A percentile compares a stretch with the other conserved stretches of the same genome.
These are phyloP conservation scores for Meleagris gallopavo DNA, from an alignment of 2,113 vertebrate genomes.

Conservation along the genomic window DNA sequence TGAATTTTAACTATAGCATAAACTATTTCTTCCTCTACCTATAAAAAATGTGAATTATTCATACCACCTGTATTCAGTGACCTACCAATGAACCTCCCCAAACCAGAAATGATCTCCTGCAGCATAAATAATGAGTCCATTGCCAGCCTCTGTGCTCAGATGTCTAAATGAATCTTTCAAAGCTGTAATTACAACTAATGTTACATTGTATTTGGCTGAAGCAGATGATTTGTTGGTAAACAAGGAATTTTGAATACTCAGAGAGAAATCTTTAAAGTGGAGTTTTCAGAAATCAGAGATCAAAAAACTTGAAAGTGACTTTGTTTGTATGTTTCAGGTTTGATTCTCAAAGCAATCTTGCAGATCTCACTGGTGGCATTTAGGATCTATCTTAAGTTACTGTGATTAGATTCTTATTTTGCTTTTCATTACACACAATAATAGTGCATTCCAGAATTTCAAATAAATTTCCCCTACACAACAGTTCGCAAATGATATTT, in stretches of 20 bases:
- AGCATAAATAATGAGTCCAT: constrained; percentile 28
- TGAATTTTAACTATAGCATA: constrained; percentile 31
- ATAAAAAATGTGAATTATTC: constrained; percentile 60
- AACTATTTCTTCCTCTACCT: constrained; percentile 29
- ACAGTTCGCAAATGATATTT: not conserved
- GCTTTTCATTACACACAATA: not conserved
- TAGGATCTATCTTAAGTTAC: not conserved
- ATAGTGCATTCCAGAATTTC: not conserved
- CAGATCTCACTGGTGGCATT: not conserved
- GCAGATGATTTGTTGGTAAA: constrained; percentile 59
- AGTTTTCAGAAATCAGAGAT: not conserved
- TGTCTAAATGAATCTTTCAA: constrained; percentile 60
- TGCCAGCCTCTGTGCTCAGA: not conserved
- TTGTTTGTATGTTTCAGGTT: not conserved
- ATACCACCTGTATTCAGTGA: constrained; percentile 60
- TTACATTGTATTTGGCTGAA: constrained; percentile 13
- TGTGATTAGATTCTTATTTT: not conserved
- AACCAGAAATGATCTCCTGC: constrained; percentile 27
- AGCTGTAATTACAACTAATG: constrained; percentile 43
- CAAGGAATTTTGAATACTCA: constrained; percentile 20
- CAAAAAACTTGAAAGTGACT: not conserved
- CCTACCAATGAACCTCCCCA: constrained; percentile 53
- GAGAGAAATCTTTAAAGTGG: constrained; percentile 37
- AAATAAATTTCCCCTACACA: not conserved
- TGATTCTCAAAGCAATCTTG: not conserved